phyloP scores from a whole-genome alignment of 2,888 invertebrate species.

The Oxytorus armatus region DNA sequence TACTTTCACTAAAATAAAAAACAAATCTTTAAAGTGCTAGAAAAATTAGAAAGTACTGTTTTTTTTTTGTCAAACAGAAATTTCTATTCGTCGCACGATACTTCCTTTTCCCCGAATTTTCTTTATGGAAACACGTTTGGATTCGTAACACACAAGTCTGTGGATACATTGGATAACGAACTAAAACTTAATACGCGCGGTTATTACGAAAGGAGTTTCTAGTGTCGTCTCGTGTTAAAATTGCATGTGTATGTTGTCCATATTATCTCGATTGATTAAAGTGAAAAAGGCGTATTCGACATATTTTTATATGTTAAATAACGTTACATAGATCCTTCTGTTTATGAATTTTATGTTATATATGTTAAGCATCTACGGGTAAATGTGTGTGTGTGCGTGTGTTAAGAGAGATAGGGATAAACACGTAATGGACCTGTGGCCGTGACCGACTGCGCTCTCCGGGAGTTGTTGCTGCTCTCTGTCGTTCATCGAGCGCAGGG shows the following conservation, averaged over 20 bases:
- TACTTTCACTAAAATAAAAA: too few species aligned
- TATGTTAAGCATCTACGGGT: background rate
- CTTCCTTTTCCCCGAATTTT: too few species aligned
- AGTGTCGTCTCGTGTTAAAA: too few species aligned
- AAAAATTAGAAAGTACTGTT: too few species aligned
- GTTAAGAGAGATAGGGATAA: slow-evolving; percentile 12
- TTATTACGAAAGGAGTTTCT: background rate
- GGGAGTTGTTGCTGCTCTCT: slow-evolving; percentile 4
- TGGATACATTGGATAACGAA: background rate
- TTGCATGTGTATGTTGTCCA: too few species aligned
- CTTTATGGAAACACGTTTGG: too few species aligned
- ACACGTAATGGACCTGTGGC: slow-evolving; percentile 71
- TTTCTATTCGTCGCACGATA: too few species aligned
- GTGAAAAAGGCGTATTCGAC: background rate
- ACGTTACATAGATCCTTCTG: too few species aligned
- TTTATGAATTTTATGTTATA: background rate
- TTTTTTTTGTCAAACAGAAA: too few species aligned
- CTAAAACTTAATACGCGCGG: background rate
- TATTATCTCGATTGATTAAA: background rate
- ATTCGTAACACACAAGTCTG: background rate
- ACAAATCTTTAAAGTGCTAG: too few species aligned
- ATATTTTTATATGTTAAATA: background rate
- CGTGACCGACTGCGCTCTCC: slow-evolving; percentile 73
- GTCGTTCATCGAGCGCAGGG: slow-evolving; percentile 17
- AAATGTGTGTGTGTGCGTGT: background rate